These are phyloP conservation scores for Tenthredo livida DNA, from an alignment of 2,888 invertebrate species.

Conservation along the genomic window DNA sequence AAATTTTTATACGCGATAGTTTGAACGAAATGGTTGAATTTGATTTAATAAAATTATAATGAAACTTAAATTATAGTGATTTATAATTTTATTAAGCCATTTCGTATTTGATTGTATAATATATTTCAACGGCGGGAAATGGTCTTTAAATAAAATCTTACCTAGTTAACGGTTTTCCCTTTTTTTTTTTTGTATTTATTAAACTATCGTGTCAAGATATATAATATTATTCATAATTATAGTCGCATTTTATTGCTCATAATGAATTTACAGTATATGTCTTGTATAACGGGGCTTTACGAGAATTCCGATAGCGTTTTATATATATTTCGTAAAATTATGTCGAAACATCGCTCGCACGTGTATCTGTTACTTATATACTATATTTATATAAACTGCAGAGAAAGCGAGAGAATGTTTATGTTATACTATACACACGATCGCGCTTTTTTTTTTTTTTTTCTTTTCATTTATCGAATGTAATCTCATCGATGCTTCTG, in stretches of 20 bases:
- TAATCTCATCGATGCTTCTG: not conserved
- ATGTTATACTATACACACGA: not conserved
- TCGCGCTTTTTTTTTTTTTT: not conserved
- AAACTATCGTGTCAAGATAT: not conserved
- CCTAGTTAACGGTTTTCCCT: not conserved
- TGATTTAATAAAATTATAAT: not conserved
- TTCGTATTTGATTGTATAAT: not conserved
- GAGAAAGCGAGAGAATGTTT: conserved; percentile 10
- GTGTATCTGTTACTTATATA: not conserved
- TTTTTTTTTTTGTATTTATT: not conserved
- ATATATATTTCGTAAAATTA: not conserved
- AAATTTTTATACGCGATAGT: not conserved
- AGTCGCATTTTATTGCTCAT: not conserved
- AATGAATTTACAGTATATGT: not conserved
- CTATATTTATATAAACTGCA: not conserved
- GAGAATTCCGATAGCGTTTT: not conserved
- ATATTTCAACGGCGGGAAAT: not conserved
- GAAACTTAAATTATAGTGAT: not conserved
- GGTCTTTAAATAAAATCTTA: not conserved
- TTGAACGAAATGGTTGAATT: not conserved
- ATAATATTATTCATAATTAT: not conserved
- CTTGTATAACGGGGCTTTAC: not conserved
- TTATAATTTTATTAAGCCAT: not conserved
- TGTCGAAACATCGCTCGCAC: not conserved
- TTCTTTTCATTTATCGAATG: not conserved